Evolutionary conservation across 2,888 invertebrate species (phyloP), one percentile per base, ranked within the genome.

Genomic region (Tyria jacobaeae): DNA sequence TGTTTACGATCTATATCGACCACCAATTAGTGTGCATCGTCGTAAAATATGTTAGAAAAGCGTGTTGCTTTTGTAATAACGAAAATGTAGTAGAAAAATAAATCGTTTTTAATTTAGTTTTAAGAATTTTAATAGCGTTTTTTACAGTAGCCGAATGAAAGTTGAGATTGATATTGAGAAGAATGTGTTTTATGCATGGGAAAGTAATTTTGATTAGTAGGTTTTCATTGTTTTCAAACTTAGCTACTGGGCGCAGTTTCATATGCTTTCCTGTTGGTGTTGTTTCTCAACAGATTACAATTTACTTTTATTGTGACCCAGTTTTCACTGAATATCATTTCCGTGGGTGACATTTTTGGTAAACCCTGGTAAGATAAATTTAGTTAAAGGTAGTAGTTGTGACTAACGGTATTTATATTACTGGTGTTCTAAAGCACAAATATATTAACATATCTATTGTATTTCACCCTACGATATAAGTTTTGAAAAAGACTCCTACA

Each of bases 1-100:
- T 64, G 71, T 76, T 76, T 80, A 83, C 82, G 79, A 80, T 73
- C 65, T 71, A 79, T 81, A 76, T 74, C 73, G 71, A 59, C 70
- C 72, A 73, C 78, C 78, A 75, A 76, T 78, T 76, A 78, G 66
- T 50, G 35, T 64, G 49, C 56, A 50, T 64, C 51, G 64, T 65
- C 39, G 60, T 62, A 64, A 67, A 65, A 70, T 64, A 55, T 64
- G 31, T 65, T 52, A 25, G 37, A 49, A 49, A 39, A 57, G 17
- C 58, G 51, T 62, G 58, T 61, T 60, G 49, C 47, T 34, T 53
- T 54, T 62, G 49, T 69, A 51, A 56, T 64, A 52, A 51, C 49
- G 34, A 47, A 64, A 59, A 59, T 64, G 47, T 44, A 34, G 63
- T 63, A 25, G 55, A 56, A 62, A 58, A 62, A 50, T 59, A 44